Percentiles rank a stretch among this genome's conserved stretches.
phyloP scores from a whole-genome alignment of 2,113 vertebrate genomes.

The Dasyornis broadbenti region DNA sequence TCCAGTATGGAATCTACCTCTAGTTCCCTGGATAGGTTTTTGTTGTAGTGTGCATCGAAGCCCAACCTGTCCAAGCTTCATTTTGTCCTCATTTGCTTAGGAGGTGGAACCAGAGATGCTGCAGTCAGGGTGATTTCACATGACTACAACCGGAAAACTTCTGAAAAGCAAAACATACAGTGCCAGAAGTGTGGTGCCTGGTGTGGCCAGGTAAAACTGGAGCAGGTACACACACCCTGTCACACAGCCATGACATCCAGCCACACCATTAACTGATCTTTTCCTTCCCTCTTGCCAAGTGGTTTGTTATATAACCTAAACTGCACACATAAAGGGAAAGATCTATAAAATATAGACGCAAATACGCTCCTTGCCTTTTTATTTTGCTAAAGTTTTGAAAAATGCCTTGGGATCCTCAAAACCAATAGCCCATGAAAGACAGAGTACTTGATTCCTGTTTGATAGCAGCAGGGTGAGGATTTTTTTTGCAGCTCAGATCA shows the following conservation, averaged over 20 bases:
- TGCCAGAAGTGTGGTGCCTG: neutral
- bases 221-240: neutral
- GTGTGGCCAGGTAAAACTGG: neutral
- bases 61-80: neutral
- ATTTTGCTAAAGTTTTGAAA: neutral
- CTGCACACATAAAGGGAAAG: neutral
- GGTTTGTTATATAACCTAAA: neutral
- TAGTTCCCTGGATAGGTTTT: neutral
- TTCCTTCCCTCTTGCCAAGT: neutral
- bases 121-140: neutral
- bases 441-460: neutral
- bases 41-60: neutral
- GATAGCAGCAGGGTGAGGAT: constrained; percentile 22
- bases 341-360: neutral
- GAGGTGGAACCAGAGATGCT: neutral
- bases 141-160: neutral
- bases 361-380: neutral
- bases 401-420: neutral
- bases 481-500: neutral
- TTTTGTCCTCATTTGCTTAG: neutral
- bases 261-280: neutral
- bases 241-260: neutral
- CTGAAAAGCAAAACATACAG: neutral
- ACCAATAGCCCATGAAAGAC: neutral
- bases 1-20: neutral